A percentile compares a stretch with the other conserved stretches of the same genome.
Evolutionary conservation across 2,888 invertebrate genomes (phyloP).

Genomic region (Nephrotoma appendiculata): DNA sequence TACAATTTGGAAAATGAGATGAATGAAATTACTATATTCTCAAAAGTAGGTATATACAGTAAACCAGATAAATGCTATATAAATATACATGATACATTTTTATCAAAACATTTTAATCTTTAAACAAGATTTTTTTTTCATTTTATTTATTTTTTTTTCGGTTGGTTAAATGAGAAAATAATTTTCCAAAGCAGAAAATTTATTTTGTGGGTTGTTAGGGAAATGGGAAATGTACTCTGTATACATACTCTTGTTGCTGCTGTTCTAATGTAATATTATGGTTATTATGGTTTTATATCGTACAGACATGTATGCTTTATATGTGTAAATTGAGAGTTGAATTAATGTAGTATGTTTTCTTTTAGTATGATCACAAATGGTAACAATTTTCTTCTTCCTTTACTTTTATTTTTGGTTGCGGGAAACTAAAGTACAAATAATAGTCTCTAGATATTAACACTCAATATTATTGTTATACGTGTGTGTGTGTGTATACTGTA

Average conservation of each 20-base stretch:
- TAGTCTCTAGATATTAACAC: not conserved
- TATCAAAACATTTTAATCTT: not conserved
- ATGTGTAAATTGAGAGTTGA: not conserved
- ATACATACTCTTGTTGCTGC: not conserved
- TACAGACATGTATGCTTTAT: not conserved
- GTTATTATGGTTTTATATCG: not conserved
- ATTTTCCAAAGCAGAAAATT: not conserved
- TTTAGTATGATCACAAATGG: not conserved
- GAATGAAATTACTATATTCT: not conserved
- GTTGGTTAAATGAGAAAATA: not conserved
- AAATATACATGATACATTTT: not conserved
- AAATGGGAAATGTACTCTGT: not conserved
- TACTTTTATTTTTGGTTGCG: not conserved
- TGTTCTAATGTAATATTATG: not conserved
- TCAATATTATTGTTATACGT: not conserved
- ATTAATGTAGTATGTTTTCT: not conserved
- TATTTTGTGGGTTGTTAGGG: not conserved
- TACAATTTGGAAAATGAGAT: not conserved
- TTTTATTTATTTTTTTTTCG: not conserved
- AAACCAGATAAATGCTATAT: not conserved
- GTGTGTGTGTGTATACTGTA: not conserved
- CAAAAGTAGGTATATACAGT: not conserved
- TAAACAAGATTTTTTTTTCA: not conserved
- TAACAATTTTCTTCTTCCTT: not conserved
- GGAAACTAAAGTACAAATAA: not conserved